phyloP scores from a whole-genome alignment of 2,888 invertebrate genomes.

The Mantis religiosa region DNA sequence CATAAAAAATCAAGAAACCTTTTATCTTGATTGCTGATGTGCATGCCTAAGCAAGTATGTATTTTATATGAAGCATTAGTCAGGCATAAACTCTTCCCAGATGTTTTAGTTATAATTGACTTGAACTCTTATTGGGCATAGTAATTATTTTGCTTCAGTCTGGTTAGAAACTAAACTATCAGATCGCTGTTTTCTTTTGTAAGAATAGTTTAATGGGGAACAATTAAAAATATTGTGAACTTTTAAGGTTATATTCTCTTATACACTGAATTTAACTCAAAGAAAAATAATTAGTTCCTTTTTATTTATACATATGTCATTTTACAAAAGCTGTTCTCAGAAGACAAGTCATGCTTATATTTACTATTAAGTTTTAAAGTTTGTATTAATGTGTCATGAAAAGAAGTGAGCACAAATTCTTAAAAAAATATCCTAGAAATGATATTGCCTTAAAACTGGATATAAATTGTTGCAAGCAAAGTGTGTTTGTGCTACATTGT shows the following conservation, averaged over 20 bases:
- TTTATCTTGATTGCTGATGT: neutral
- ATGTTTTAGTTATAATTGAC: too few relatives aligned
- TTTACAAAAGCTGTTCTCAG: neutral
- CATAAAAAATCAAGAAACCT: neutral
- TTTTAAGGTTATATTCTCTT: neutral
- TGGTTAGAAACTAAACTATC: too few relatives aligned
- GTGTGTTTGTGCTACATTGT: neutral
- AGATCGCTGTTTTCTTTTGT: too few relatives aligned
- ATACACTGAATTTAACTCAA: neutral
- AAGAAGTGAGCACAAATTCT: neutral
- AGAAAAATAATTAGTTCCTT: neutral
- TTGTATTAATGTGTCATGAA: neutral
- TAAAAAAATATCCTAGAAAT: neutral
- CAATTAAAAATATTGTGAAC: neutral
- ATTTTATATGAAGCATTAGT: too few relatives aligned
- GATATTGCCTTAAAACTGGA: neutral
- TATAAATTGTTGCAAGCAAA: neutral
- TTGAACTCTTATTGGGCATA: too few relatives aligned
- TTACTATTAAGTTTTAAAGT: neutral
- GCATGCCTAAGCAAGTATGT: neutral
- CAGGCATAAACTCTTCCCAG: too few relatives aligned
- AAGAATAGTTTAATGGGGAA: neutral
- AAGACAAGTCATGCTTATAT: neutral
- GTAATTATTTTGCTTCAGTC: too few relatives aligned
- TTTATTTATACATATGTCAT: neutral